phyloP scores from a whole-genome alignment of 1,140 invertebrate genomes.

The roundworm (Caenorhabditis elegans) region DNA sequence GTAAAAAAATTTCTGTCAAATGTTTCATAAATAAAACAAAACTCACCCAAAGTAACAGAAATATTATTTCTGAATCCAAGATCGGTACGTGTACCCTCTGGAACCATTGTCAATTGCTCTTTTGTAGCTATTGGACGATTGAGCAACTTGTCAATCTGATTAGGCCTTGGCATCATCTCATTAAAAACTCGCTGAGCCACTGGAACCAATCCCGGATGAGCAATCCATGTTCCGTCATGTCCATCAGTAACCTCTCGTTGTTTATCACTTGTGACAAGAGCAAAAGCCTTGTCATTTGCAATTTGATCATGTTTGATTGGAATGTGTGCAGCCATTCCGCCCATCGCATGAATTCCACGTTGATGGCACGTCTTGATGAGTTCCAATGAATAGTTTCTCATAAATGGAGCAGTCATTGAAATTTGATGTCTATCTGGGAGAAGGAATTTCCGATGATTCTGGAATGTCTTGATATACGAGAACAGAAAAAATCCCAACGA shows the following conservation, averaged over 20 bases:
- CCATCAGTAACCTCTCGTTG: constrained; percentile 67
- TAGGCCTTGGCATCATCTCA: constrained; percentile 49
- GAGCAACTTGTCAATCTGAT: constrained; percentile 57
- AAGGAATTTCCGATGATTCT: constrained; percentile 71
- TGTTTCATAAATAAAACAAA: background rate
- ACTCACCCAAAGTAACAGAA: constrained; percentile 67
- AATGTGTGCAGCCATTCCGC: constrained; percentile 75
- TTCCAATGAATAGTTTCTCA: constrained; percentile 73
- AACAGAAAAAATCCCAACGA: constrained; percentile 78
- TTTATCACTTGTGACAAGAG: constrained; percentile 61
- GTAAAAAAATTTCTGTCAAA: too few relatives aligned
- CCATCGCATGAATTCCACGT: constrained; percentile 73
- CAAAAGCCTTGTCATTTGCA: constrained; percentile 52
- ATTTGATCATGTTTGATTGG: constrained; percentile 67
- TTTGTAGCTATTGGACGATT: constrained; percentile 42
- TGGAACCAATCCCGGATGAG: constrained; percentile 72
- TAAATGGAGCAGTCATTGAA: constrained; percentile 72
- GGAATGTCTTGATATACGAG: constrained; percentile 72
- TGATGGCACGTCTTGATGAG: constrained; percentile 73
- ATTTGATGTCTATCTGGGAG: constrained; percentile 74
- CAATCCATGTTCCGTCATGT: constrained; percentile 76
- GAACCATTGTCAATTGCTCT: constrained; percentile 71
- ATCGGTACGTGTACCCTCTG: constrained; percentile 72
- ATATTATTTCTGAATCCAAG: constrained; percentile 74
- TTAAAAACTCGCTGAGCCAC: constrained; percentile 71